Percentiles rank a stretch among this genome's conserved stretches.
Conservation (phyloP, 2,797 vertebrate genomes). For the Spinus pinus region DNA sequence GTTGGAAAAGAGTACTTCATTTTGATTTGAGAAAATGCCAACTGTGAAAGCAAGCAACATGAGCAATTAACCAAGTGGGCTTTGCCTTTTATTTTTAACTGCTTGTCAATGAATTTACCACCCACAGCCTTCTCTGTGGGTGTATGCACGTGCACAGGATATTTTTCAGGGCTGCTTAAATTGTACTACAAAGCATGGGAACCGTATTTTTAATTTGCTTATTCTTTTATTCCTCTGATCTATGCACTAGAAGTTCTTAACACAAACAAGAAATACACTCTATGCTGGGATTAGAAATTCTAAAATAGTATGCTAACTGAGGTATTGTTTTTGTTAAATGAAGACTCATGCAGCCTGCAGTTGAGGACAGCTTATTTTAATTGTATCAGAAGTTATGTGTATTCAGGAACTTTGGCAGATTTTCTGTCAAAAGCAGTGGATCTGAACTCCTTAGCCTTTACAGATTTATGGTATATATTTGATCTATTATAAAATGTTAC, state of each 20-base stretch:
- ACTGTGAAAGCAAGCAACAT: not conserved
- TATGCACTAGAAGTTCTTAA: not conserved
- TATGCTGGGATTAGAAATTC: not conserved
- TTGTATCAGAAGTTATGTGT: not conserved
- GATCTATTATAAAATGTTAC: not conserved
- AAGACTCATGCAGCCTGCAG: not conserved
- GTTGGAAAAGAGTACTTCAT: not conserved
- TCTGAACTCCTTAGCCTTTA: not conserved
- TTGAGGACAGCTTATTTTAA: not conserved
- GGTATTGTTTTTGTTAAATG: not conserved
- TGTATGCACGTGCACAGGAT: rapidly evolving
- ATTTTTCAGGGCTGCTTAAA: not conserved
- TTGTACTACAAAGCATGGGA: not conserved
- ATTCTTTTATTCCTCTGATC: not conserved
- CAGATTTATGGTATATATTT: not conserved
- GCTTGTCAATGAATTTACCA: not conserved
- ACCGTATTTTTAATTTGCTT: not conserved
- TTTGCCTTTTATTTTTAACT: not conserved
- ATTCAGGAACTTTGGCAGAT: not conserved
- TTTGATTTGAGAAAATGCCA: not conserved
- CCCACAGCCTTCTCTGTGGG: not conserved
- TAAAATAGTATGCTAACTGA: not conserved
- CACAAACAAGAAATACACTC: not conserved
- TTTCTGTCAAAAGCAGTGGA: not conserved
- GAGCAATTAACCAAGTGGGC: not conserved